Base-by-base conservation (phyloP, 2,888 invertebrate species). In the Agonopterix heracliana region DNA sequence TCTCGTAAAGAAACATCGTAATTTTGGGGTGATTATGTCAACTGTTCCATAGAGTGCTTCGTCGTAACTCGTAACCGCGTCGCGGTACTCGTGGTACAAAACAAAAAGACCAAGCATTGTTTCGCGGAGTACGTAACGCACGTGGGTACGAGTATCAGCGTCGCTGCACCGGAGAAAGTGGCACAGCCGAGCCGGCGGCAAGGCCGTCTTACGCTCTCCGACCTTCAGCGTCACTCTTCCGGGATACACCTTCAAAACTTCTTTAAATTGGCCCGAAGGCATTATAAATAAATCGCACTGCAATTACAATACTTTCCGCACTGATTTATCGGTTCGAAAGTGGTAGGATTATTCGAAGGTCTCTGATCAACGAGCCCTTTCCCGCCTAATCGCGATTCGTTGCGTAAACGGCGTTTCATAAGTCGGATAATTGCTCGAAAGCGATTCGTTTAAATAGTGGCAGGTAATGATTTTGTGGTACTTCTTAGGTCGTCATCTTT, bases 1-100 rank as follows among this genome's bases (percentile, higher is more conserved):
- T 68, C 66, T 63, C 64, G 64, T 70, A 70, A 71, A 68, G 74
- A 74, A 78, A 73, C 71, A 57, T 56, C 54, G 72, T 78, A 74
- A 81, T 81, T 79, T 80, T 57, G 68, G 7, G 74, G 66, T 73
- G 79, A 78, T 83, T 86, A 81, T 80, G 78, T 84, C 80, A 83
- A 75, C 66, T 68, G 78, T 78, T 78, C 76, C 75, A 67, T 64
- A 68, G 71, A 70, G 66, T 74, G 79, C 76, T 76, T 76, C 63
- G 73, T 74, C 68, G 78, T 78, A 71, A 70, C 64, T 57, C 63
- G 45, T 46, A n/a, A 38, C 11, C n/a, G 11, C 11, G 38, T 38
- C 10, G 5, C 10, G 11, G 38, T n/a, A 13, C n/a, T n/a, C 13
- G n/a, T 41, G 41, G 41, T 12, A 41, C 41, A 41, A 13, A 26